Conservation (phyloP, 2,888 invertebrate species). For the Pimpla rufipes region DNA sequence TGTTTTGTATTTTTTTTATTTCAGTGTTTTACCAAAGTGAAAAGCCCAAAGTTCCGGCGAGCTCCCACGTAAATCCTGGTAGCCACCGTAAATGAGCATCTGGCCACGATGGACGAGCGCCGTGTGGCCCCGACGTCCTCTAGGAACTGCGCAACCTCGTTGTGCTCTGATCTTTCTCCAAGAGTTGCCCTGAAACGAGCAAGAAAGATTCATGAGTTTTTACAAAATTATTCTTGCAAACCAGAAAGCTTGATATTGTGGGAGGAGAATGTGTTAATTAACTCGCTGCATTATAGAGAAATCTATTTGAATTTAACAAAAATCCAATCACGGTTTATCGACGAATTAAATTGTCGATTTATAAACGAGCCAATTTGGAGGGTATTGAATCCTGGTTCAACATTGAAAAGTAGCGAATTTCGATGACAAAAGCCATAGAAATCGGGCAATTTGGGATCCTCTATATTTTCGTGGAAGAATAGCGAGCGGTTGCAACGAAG, state of each 20-base stretch:
- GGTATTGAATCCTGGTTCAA: slow-evolving; percentile 7
- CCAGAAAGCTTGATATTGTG: background rate
- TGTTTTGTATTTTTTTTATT: background rate
- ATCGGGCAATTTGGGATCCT: slow-evolving; percentile 73
- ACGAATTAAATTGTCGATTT: too few species aligned
- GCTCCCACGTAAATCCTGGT: slow-evolving; percentile 94
- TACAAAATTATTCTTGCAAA: too few species aligned
- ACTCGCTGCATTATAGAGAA: background rate
- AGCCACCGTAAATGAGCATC: slow-evolving; percentile 95
- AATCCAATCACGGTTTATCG: too few species aligned
- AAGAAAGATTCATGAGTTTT: background rate
- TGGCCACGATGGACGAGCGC: slow-evolving; percentile 92
- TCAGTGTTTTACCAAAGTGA: slow-evolving; percentile 90
- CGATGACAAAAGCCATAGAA: slow-evolving; percentile 74
- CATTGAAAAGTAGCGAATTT: slow-evolving; percentile 45
- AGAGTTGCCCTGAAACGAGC: slow-evolving; percentile 85
- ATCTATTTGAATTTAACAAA: background rate
- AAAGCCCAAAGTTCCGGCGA: slow-evolving; percentile 95
- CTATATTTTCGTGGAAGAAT: slow-evolving; percentile 67
- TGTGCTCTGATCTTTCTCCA: slow-evolving; percentile 88
- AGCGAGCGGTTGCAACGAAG: slow-evolving; percentile 4
- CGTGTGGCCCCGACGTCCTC: slow-evolving; percentile 93
- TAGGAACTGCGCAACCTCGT: slow-evolving; percentile 88
- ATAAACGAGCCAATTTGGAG: slow-evolving; percentile 62
- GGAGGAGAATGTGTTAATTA: background rate